Percentiles rank a stretch among this genome's conserved stretches.
Evolutionary conservation across 2,797 vertebrate genomes (phyloP).

Genomic region (Enteromius unitaeniatus): DNA sequence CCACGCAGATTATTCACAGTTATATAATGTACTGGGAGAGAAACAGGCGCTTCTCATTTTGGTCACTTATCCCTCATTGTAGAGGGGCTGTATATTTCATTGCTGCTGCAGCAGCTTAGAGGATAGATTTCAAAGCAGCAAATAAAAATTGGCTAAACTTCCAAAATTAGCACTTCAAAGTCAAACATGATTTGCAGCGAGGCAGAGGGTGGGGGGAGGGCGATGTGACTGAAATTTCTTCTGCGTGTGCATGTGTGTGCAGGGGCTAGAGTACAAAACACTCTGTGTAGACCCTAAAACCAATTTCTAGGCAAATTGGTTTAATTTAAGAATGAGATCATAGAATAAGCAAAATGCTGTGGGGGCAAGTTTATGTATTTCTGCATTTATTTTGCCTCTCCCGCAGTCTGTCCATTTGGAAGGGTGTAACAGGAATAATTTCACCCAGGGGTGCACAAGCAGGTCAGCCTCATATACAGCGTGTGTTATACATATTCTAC

Average conservation of each 20-base stretch:
- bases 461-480: constrained; percentile 34
- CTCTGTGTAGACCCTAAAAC: constrained; percentile 85
- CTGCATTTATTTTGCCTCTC: constrained; percentile 78
- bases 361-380: constrained; percentile 80
- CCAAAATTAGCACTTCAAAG: constrained; percentile 90
- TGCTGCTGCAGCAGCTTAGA: constrained; percentile 84
- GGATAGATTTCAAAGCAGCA: constrained; percentile 89
- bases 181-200: constrained; percentile 85
- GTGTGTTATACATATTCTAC: constrained; percentile 10
- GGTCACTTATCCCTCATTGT: constrained; percentile 88
- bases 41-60: constrained; percentile 84
- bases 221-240: constrained; percentile 55
- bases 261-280: constrained; percentile 80
- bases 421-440: constrained; percentile 57
- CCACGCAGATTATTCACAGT: constrained; percentile 84
- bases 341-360: constrained; percentile 84
- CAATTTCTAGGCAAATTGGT: constrained; percentile 89
- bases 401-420: constrained; percentile 73
- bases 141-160: constrained; percentile 91
- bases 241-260: constrained; percentile 66
- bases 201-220: constrained; percentile 72
- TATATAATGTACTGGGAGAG: constrained; percentile 83
- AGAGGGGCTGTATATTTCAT: constrained; percentile 84
- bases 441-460: constrained; percentile 48
- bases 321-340: constrained; percentile 88